Conservation (phyloP, 1,140 invertebrate genomes). For the Drosophila navojoa region DNA sequence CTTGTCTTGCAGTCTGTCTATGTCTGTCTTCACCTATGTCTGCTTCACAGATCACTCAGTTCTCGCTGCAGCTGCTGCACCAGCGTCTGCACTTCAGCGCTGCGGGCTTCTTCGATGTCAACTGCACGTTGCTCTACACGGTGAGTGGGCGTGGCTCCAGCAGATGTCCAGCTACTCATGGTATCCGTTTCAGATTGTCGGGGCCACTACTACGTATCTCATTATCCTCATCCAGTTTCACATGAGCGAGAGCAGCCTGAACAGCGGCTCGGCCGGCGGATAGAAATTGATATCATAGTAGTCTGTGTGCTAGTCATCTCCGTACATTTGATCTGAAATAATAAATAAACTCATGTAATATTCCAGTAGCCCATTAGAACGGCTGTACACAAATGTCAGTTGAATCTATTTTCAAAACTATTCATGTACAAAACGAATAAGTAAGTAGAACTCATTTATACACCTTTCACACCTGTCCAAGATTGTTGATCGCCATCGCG, state of each 20-base stretch:
- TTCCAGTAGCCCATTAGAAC: slow-evolving; percentile 18
- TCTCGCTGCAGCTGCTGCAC: slow-evolving; percentile 84
- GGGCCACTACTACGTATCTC: slow-evolving; percentile 82
- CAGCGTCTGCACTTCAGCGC: slow-evolving; percentile 83
- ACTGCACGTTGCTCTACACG: slow-evolving; percentile 84
- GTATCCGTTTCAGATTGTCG: slow-evolving; percentile 70
- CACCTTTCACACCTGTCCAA: slow-evolving; percentile 8
- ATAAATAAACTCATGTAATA: background rate
- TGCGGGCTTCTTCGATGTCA: slow-evolving; percentile 84
- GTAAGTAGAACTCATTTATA: slow-evolving; percentile 19
- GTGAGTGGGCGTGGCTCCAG: slow-evolving; percentile 59
- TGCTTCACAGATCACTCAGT: slow-evolving; percentile 83
- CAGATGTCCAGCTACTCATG: background rate
- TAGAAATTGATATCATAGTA: background rate
- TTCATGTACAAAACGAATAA: slow-evolving; percentile 21
- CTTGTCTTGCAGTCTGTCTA: background rate
- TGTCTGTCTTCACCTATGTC: background rate
- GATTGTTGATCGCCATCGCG: slow-evolving; percentile 18
- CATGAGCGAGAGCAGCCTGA: slow-evolving; percentile 62
- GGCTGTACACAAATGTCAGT: slow-evolving; percentile 7
- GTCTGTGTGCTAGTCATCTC: no score
- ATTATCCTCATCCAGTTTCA: slow-evolving; percentile 84
- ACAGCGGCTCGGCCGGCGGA: background rate
- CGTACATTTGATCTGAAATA: no score
- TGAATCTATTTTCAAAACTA: slow-evolving; percentile 12